Percentiles rank a stretch among this genome's conserved stretches.
phyloP scores from a whole-genome alignment of 2,113 vertebrate genomes.

The Phyllostomus hastatus region DNA sequence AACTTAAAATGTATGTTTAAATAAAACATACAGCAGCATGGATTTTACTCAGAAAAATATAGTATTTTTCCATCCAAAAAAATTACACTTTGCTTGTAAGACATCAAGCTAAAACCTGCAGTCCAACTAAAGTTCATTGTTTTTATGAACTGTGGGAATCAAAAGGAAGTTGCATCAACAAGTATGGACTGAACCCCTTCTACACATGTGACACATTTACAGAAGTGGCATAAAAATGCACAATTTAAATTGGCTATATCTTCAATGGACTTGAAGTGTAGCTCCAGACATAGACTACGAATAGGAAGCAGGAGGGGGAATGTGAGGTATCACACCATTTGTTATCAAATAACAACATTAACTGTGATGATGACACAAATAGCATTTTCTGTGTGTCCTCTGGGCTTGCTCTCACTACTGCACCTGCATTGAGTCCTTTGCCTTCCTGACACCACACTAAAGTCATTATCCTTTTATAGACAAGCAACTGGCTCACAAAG shows the following conservation, averaged over 20 bases:
- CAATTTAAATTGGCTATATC: background rate
- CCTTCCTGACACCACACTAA: no score
- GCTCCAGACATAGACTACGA: background rate
- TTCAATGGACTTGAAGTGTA: background rate
- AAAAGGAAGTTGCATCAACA: background rate
- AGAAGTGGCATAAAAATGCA: background rate
- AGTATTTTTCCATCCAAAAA: background rate
- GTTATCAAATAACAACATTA: no score
- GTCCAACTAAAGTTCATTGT: background rate
- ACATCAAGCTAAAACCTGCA: background rate
- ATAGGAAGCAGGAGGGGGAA: background rate
- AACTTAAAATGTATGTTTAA: background rate
- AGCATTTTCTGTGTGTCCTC: no score
- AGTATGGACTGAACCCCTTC: background rate
- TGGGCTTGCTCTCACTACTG: no score
- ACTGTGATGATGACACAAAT: no score
- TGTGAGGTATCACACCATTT: no score
- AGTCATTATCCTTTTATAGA: no score
- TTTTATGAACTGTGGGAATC: background rate
- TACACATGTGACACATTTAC: background rate
- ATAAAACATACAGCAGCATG: background rate
- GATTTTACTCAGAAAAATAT: background rate
- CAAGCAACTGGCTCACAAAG: no score
- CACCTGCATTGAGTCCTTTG: no score
- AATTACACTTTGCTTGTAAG: background rate